A percentile compares a stretch with the other conserved stretches of the same genome.
Evolutionary conservation across 2,113 vertebrate species (phyloP).

Genomic region (Urocynchramus pylzowi): DNA sequence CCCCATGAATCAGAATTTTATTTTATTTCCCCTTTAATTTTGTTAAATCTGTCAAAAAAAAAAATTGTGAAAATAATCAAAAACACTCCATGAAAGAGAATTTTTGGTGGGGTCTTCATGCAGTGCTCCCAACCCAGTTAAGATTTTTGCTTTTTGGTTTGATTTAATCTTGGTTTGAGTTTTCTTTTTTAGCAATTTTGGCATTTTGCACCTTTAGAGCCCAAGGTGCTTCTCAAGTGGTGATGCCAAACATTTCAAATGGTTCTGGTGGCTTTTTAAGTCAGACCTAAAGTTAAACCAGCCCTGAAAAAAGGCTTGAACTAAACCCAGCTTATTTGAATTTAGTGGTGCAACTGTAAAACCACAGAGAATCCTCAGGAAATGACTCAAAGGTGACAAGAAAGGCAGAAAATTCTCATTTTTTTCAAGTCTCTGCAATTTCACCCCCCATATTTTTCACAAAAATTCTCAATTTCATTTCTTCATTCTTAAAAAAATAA

Average conservation of each 20-base stretch:
- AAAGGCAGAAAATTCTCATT: neutral
- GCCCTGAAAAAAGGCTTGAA: neutral
- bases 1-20: neutral
- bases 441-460: accelerated
- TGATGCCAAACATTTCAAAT: neutral
- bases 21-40: neutral
- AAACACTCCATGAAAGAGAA: neutral
- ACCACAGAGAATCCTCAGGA: neutral
- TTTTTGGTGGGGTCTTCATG: too few species aligned
- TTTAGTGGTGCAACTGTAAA: neutral
- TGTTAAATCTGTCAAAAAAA: neutral
- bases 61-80: neutral
- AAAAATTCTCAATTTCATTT: neutral
- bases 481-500: neutral
- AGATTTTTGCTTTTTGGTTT: neutral
- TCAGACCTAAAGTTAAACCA: neutral
- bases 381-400: neutral
- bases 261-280: neutral
- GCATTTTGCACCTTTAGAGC: neutral
- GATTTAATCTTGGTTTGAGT: neutral
- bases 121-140: neutral
- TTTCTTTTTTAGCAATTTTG: neutral
- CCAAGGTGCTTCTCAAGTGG: neutral
- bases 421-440: neutral
- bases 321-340: neutral